Evolutionary conservation across 2,888 invertebrate genomes (phyloP).

Genomic region (Tribolium freemani): DNA sequence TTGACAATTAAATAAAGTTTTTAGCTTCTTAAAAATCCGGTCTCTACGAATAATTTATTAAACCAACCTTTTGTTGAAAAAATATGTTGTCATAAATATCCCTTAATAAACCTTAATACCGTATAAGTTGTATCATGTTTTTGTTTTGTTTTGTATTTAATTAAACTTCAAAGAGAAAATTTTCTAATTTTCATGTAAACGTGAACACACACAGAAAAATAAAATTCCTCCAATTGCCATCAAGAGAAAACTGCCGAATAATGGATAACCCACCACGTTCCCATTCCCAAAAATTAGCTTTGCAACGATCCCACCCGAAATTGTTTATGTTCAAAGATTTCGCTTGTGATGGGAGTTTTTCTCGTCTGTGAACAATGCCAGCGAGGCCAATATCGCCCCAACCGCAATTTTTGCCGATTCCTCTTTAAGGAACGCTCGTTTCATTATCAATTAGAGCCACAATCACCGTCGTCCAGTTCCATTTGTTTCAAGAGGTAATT

Average conservation of each 20-base stretch:
- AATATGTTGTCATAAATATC: too few species aligned
- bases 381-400: background rate
- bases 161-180: background rate
- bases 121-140: too few species aligned
- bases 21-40: too few species aligned
- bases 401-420: background rate
- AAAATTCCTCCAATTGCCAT: background rate
- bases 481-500: slow-evolving; percentile 35
- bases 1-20: too few species aligned
- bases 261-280: background rate
- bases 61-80: too few species aligned
- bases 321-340: background rate
- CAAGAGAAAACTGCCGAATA: background rate
- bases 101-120: too few species aligned
- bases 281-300: background rate
- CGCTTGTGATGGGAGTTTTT: background rate
- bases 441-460: slow-evolving; percentile 30
- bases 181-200: too few species aligned
- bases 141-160: too few species aligned
- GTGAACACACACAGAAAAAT: background rate
- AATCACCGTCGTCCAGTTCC: slow-evolving; percentile 34
- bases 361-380: background rate
- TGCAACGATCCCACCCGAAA: background rate
- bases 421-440: background rate
- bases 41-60: too few species aligned